Conservation (phyloP, 2,113 vertebrate species). For the Xyrauchen texanus region DNA sequence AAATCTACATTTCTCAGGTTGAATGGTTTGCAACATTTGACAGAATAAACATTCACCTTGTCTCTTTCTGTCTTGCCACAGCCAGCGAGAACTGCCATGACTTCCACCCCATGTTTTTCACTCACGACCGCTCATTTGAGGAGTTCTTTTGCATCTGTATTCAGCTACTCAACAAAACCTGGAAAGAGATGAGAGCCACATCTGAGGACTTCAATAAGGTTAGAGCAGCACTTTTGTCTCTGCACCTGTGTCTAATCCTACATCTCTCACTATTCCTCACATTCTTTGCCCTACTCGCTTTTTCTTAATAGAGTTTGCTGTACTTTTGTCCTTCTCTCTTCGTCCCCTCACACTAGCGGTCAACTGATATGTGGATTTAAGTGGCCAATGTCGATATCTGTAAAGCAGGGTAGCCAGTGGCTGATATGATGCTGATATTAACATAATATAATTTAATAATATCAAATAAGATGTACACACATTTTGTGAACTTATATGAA, state of each 20-base stretch:
- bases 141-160: constrained; percentile 99
- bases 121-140: constrained; percentile 92
- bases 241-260: neutral
- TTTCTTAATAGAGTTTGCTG: neutral
- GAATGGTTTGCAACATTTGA: neutral
- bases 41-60: constrained; percentile 15
- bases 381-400: neutral
- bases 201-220: constrained; percentile 99
- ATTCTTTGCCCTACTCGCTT: neutral
- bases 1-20: neutral
- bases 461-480: too few species aligned
- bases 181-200: constrained; percentile 99
- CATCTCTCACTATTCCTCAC: neutral
- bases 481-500: too few species aligned
- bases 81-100: constrained; percentile 98
- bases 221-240: constrained; percentile 14
- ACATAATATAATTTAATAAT: too few species aligned
- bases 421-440: too few species aligned
- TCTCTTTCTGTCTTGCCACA: constrained; percentile 64
- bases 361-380: neutral
- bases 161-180: constrained; percentile 98
- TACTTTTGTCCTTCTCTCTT: neutral
- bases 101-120: constrained; percentile 99
- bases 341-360: neutral
- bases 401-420: too few species aligned